Evolutionary conservation across 30 jellyfish, hydroid and myxozoan genomes (phyloP).

Genomic region (Nemopilema nomurai): DNA sequence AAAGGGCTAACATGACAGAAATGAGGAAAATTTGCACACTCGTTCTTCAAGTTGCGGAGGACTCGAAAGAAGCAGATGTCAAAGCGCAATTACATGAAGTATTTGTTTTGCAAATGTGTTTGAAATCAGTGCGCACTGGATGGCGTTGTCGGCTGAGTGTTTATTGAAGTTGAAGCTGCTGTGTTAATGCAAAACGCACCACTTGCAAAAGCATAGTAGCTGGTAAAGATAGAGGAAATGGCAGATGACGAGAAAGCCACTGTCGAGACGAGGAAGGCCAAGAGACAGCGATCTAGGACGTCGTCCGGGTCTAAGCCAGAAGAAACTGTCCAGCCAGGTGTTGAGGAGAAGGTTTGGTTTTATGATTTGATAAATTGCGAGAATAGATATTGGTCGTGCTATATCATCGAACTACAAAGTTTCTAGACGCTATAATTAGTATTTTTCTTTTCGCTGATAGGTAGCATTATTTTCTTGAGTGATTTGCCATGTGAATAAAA

Average conservation of each 20-base stretch:
- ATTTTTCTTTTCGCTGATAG: too few species aligned
- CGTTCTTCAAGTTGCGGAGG: too few species aligned
- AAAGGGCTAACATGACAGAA: background rate
- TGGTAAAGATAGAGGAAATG: background rate
- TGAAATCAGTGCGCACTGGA: background rate
- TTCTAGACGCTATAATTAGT: too few species aligned
- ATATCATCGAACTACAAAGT: too few species aligned
- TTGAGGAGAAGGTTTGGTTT: conserved; percentile 34
- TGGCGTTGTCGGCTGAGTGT: background rate
- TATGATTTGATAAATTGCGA: too few species aligned
- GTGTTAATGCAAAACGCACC: background rate
- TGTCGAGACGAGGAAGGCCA: conserved; percentile 22
- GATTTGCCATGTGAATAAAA: background rate
- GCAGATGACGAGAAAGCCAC: conserved; percentile 55
- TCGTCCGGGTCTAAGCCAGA: conserved; percentile 62
- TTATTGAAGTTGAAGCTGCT: background rate
- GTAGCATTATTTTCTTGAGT: background rate
- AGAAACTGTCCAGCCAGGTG: conserved; percentile 27
- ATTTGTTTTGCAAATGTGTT: background rate
- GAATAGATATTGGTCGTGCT: too few species aligned
- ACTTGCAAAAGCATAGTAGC: background rate
- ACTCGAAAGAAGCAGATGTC: background rate
- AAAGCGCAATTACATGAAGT: background rate
- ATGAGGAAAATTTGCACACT: too few species aligned
- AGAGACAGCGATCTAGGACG: conserved; percentile 60